phyloP scores from a whole-genome alignment of 2,797 vertebrate species.

The Graptemys geographica region DNA sequence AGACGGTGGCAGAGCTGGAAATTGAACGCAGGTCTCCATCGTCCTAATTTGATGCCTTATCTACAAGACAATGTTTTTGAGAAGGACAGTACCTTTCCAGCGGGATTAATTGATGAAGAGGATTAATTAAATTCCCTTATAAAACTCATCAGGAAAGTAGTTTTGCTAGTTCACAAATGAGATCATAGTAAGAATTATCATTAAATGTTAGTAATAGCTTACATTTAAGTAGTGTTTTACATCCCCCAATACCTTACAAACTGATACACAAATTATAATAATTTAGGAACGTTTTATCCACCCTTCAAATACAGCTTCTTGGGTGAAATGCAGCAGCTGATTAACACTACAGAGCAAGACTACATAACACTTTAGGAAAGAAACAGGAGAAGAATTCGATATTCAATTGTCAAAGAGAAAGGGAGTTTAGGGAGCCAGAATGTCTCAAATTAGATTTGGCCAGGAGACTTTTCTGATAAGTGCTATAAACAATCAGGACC shows the following conservation, averaged over 20 bases:
- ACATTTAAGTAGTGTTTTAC: not conserved
- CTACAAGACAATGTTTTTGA: not conserved
- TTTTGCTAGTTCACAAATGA: not conserved
- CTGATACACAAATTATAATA: not conserved
- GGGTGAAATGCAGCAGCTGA: not conserved
- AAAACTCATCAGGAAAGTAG: not conserved
- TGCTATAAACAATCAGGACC: not conserved
- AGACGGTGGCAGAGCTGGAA: not conserved
- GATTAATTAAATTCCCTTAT: not conserved
- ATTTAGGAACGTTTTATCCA: not conserved
- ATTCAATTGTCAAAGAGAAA: not conserved
- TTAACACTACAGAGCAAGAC: not conserved
- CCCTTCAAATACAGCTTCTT: not conserved
- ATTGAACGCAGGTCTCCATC: not conserved
- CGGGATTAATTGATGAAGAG: not conserved
- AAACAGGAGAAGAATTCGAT: not conserved
- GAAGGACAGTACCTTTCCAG: not conserved
- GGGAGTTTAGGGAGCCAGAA: not conserved
- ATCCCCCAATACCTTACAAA: not conserved
- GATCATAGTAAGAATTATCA: not conserved
- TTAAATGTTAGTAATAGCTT: not conserved
- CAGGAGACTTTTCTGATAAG: not conserved
- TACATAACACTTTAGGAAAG: not conserved
- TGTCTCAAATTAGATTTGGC: not conserved
- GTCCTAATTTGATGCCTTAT: not conserved